These are phyloP conservation scores for Trididemnum miniatum DNA, from an alignment of 23 tunicate genomes.

Conservation along the genomic window DNA sequence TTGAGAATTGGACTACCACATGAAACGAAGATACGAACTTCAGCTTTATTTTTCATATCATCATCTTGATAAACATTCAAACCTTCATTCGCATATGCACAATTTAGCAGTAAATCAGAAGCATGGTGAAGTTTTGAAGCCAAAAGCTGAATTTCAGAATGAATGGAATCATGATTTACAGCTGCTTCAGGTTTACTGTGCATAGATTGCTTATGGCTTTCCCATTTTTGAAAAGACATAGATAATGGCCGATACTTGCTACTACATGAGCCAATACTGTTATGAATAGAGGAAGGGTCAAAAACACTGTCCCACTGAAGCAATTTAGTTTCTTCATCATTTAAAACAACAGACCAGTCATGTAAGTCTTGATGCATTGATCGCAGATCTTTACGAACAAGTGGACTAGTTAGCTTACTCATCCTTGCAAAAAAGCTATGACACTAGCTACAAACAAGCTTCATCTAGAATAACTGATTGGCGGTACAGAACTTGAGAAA, in stretches of 20 bases:
- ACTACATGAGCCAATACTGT: not conserved
- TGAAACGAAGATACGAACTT: not conserved
- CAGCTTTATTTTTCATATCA: not conserved
- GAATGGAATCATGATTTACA: not conserved
- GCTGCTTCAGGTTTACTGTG: not conserved
- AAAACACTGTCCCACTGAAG: no score
- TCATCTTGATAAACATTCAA: not conserved
- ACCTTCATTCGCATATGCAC: not conserved
- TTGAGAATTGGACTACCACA: not conserved
- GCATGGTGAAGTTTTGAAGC: slow-evolving; percentile 8
- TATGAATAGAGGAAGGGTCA: slow-evolving; percentile 5
- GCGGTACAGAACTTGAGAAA: no score
- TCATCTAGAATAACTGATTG: no score
- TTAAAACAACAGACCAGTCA: slow-evolving; percentile 27
- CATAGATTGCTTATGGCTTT: not conserved
- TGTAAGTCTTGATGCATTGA: slow-evolving; percentile 48
- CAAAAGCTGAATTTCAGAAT: not conserved
- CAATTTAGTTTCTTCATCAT: not conserved
- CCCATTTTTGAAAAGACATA: slow-evolving; percentile 29
- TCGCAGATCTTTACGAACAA: slow-evolving; percentile 32
- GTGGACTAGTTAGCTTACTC: not conserved
- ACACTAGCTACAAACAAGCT: no score
- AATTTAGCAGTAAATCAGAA: not conserved
- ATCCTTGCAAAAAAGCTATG: no score
- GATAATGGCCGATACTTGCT: slow-evolving; percentile 27